Evolutionary conservation across 35 echinoderm and acorn worm genomes (phyloP).

Genomic region (Ophioderma brevispina): DNA sequence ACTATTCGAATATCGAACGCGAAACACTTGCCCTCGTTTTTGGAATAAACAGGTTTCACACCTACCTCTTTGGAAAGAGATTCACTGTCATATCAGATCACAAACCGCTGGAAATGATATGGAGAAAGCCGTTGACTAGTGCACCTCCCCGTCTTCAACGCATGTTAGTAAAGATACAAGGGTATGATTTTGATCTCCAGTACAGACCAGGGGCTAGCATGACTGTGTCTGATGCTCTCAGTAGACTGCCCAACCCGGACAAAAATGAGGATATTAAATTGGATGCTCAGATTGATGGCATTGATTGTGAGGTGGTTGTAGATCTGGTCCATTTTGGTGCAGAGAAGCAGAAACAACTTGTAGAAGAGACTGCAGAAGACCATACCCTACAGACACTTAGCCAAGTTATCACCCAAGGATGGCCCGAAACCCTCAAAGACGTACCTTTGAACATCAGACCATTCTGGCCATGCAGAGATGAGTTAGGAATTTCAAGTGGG

Average conservation of each 20-base stretch:
- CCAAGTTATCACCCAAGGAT: slow-evolving; percentile 17
- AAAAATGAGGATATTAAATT: slow-evolving; percentile 27
- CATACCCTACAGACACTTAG: not conserved
- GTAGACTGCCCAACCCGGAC: slow-evolving; percentile 43
- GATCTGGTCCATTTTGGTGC: slow-evolving; percentile 46
- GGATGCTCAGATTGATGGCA: slow-evolving; percentile 38
- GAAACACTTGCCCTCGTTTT: slow-evolving; percentile 63
- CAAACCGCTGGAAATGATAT: slow-evolving; percentile 63
- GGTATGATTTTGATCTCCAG: too few species aligned
- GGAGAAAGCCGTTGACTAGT: slow-evolving; percentile 35
- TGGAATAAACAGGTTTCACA: slow-evolving; percentile 61
- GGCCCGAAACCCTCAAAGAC: slow-evolving; percentile 19
- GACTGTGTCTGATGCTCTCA: slow-evolving; percentile 61
- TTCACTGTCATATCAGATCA: too few species aligned
- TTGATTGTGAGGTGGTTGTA: not conserved
- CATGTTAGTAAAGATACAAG: slow-evolving; percentile 51
- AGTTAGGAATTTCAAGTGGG: slow-evolving; percentile 58
- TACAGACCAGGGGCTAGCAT: slow-evolving; percentile 32
- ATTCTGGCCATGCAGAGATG: slow-evolving; percentile 61
- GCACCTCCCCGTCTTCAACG: slow-evolving; percentile 57
- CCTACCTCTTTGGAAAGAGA: too few species aligned
- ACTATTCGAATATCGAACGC: slow-evolving; percentile 63
- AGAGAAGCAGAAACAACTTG: too few species aligned
- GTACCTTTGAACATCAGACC: too few species aligned
- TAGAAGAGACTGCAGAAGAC: too few species aligned